Evolutionary conservation across 1,140 invertebrate genomes (phyloP).

Genomic region (Drosophila watanabei): DNA sequence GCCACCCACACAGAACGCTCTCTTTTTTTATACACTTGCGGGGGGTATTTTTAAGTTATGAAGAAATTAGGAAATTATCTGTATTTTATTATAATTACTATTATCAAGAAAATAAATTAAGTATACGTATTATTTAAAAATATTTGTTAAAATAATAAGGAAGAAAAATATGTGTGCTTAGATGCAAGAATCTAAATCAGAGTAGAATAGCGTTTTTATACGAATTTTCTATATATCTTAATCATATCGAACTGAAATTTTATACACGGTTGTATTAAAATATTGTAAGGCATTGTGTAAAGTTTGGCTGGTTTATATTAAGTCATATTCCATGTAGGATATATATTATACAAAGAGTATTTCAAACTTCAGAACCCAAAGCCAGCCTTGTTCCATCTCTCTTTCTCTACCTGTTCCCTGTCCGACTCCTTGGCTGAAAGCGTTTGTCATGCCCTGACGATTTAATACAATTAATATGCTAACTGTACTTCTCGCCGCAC

Average conservation of each 20-base stretch:
- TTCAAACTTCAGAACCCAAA: no score
- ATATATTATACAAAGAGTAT: background rate
- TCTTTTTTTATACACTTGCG: slow-evolving; percentile 7
- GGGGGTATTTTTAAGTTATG: background rate
- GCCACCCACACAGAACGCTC: slow-evolving; percentile 11
- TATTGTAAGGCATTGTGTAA: background rate
- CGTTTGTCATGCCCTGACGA: slow-evolving; percentile 66
- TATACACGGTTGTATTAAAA: background rate
- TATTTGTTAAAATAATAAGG: background rate
- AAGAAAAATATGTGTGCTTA: background rate
- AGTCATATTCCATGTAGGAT: background rate
- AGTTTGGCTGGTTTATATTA: background rate
- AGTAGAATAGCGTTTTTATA: background rate
- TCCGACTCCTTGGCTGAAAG: slow-evolving; percentile 23
- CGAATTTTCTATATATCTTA: background rate
- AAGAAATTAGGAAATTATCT: background rate
- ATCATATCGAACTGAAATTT: background rate
- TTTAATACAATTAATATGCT: slow-evolving; percentile 84
- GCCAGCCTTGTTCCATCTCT: background rate
- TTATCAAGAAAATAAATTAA: no score
- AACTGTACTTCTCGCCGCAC: slow-evolving; percentile 79
- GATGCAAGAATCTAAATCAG: background rate
- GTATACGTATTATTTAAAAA: background rate
- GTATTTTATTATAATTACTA: background rate
- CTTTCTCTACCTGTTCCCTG: background rate